Percentiles rank a stretch among this genome's conserved stretches.
Conservation (phyloP, 2,888 invertebrate genomes). For the Neocrepidodera transversa region DNA sequence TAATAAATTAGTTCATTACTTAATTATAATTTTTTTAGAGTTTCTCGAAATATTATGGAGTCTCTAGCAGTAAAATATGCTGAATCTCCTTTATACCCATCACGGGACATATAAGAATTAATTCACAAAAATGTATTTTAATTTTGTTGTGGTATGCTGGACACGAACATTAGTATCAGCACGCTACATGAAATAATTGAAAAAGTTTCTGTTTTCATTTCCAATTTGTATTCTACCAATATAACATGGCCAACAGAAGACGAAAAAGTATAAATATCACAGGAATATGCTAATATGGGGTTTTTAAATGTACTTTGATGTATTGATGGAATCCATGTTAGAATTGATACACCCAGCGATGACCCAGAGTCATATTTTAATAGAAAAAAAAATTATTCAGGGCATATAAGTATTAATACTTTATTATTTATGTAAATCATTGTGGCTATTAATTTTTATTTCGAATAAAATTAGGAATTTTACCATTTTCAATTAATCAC, state of each 20-base stretch:
- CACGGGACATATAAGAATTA: too few species aligned
- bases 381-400: slow-evolving; percentile 19
- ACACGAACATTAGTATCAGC: slow-evolving; percentile 31
- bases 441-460: too few species aligned
- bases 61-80: too few species aligned
- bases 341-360: slow-evolving; percentile 36
- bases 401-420: slow-evolving; percentile 6
- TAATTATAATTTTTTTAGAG: too few species aligned
- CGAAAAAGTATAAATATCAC: slow-evolving; percentile 25
- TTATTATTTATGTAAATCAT: too few species aligned
- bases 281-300: slow-evolving; percentile 30
- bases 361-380: slow-evolving; percentile 38
- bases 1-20: too few species aligned
- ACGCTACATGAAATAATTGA: slow-evolving; percentile 32
- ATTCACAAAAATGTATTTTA: too few species aligned
- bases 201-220: slow-evolving; percentile 34
- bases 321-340: slow-evolving; percentile 34
- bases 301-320: slow-evolving; percentile 33
- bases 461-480: too few species aligned
- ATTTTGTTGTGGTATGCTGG: slow-evolving; percentile 9
- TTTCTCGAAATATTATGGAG: too few species aligned
- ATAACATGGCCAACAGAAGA: slow-evolving; percentile 32
- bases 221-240: slow-evolving; percentile 29
- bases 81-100: too few species aligned
- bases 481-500: not conserved